Evolutionary conservation across 1,140 invertebrate genomes (phyloP), one percentile per base, ranked within the genome.

Genomic region (Solen grandis): DNA sequence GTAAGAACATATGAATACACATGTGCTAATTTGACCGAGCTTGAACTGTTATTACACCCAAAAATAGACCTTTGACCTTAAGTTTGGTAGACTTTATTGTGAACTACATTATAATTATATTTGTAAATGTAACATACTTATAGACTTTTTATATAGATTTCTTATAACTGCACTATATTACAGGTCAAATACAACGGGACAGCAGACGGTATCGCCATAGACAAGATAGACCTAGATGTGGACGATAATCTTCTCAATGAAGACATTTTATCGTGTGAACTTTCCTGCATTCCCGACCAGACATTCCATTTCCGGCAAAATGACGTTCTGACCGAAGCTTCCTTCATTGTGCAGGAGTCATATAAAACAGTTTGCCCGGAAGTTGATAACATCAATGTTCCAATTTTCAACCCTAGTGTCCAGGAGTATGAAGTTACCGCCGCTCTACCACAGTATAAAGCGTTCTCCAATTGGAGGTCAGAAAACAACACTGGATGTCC

Each of bases 381-480:
- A 68, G 81, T 82, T 1, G 84, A 85, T 54, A 85, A 83, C 41
- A 78, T 85, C 8, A 81, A 85, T 54, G 31, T 85, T 16, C 69
- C 84, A 5, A 59, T 85, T 27, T 85, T 85, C 62, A 78, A 83
- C 54, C 65, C 54, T 0, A 41, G 55, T 33, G 65, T 83, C 0
- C 66, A 62, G 14, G 50, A 59, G 27, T 83, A 83, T 41, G 72
- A 80, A 63, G 78, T 85, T 19, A 81, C 73, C 14, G 84, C 84
- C 5, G 70, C 81, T 0, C 31, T 73, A n/a, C 84, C 84, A 4
- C 66, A 81, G 55, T 85, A 85, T 72, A 69, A 73, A 0, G 59
- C 81, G 8, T 85, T 81, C 29, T 73, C 62, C 0, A 85, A 85
- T 36, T 74, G 63, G 60, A 55, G 73, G 33, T 5, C 68, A 52